Evolutionary conservation across 2,888 invertebrate species (phyloP), one percentile per base, ranked within the genome.

Genomic region (Oligia latruncula): DNA sequence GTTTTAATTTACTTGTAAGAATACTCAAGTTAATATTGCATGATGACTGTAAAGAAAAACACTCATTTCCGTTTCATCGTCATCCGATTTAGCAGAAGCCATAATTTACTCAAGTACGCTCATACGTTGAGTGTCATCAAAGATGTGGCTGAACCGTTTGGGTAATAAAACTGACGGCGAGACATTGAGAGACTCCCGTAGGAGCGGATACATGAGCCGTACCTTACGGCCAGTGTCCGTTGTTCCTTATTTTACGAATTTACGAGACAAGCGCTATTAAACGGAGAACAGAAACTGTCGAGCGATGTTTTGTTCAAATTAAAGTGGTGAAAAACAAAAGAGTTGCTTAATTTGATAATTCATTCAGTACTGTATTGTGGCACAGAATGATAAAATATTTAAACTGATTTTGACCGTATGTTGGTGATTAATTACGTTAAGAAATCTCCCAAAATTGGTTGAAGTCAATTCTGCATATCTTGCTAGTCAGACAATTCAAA

Each of bases 161-260:
- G 55, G 72, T 46, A 81, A 85, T 86, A 87, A 87, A 85, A 79
- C 76, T 64, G 52, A 81, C 74, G 78, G 81, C 74, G 78, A 81
- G 74, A 74, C 71, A 62, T 78, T 74, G 74, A 83, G 77, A 72
- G 35, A n/a, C 68, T 87, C 86, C 78, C 86, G 43, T 43, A 80
- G 82, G 87, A 82, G 71, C 29, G 75, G 80, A 87, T 90, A 90
- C 88, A 88, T 83, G 87, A 89, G 79, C 82, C 85, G 89, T 81
- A 78, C 82, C 88, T 87, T 86, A 86, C 84, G 82, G 82, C 75
- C 66, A 75, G 84, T 83, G 83, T 83, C 82, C 86, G 87, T 83
- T 80, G 49, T 85, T 77, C 76, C 79, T 80, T 80, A 85, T 84
- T 91, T 90, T 89, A 91, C 73, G 81, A 80, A 82, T 90, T 90